These are phyloP conservation scores for Peromyscus leucopus DNA, from an alignment of 2,113 vertebrate genomes.

Conservation along the genomic window DNA sequence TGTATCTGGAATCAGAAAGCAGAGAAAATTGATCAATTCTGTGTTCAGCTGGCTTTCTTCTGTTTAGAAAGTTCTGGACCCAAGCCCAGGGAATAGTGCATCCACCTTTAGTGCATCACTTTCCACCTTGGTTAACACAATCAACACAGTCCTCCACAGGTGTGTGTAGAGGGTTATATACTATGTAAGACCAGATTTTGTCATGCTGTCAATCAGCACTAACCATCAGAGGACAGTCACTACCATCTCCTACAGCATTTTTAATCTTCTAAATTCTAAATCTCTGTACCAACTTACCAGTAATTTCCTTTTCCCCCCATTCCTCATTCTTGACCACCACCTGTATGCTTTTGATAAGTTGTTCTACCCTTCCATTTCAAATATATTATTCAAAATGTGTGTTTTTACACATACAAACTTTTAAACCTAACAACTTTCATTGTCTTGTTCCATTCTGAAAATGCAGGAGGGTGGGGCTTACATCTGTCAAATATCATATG, in stretches of 20 bases:
- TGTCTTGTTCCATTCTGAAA: constrained; percentile 30
- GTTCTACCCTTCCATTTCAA: neutral
- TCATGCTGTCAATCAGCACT: neutral
- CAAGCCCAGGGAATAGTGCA: neutral
- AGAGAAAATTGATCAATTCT: neutral
- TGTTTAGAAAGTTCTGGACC: neutral
- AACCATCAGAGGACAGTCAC: neutral
- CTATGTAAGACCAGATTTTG: neutral
- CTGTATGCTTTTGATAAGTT: neutral
- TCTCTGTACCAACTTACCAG: neutral
- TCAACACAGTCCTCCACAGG: neutral
- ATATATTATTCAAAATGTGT: neutral
- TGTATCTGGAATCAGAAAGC: neutral
- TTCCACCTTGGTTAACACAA: neutral
- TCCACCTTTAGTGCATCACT: neutral
- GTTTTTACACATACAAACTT: neutral
- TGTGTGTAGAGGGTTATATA: neutral
- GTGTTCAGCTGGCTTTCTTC: too few relatives aligned
- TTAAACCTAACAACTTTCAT: neutral
- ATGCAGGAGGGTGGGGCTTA: neutral
- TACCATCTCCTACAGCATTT: neutral
- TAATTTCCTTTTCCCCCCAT: neutral
- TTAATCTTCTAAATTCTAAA: neutral
- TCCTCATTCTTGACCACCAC: neutral
- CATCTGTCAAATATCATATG: neutral